Conservation (phyloP, 1,140 invertebrate genomes). For the Drosophila micromelanica region DNA sequence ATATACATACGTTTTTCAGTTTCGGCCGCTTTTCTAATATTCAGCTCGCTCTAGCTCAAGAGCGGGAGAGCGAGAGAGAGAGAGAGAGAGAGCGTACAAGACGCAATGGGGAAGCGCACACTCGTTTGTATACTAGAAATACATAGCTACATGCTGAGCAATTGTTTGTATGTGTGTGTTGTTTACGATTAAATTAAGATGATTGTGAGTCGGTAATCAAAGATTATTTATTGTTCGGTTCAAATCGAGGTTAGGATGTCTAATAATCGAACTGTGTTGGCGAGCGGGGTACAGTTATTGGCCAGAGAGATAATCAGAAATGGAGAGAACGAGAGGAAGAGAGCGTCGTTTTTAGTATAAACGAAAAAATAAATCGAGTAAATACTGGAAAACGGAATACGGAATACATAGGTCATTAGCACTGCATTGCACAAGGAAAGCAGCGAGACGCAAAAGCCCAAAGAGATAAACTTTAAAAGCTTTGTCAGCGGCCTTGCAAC, state of each 20-base stretch:
- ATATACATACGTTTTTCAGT: conserved; percentile 78
- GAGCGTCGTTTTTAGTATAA: conserved; percentile 2
- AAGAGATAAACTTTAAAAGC: conserved; percentile 33
- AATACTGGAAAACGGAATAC: conserved; percentile 45
- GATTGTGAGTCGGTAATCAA: conserved; percentile 73
- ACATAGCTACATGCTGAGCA: conserved; percentile 2
- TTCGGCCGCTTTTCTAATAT: conserved; percentile 45
- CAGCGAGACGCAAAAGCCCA: conserved; percentile 30
- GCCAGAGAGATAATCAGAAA: conserved; percentile 10
- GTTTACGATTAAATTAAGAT: conserved; percentile 79
- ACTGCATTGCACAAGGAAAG: conserved; percentile 47
- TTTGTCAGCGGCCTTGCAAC: conserved; percentile 33
- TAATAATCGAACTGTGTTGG: conserved; percentile 9
- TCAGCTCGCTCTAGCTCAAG: conserved; percentile 13
- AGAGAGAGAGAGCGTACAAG: conserved; percentile 8
- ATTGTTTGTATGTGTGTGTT: conserved; percentile 38
- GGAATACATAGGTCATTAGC: conserved; percentile 42
- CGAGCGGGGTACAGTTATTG: conserved; percentile 59
- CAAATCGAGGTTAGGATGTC: conserved; percentile 73
- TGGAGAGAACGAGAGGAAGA: conserved; percentile 10
- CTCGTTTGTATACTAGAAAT: conserved; percentile 37
- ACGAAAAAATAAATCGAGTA: conserved; percentile 19
- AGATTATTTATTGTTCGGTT: conserved; percentile 80
- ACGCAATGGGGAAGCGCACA: conserved; percentile 27
- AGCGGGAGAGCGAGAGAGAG: conserved; percentile 3